Evolutionary conservation across 2,113 vertebrate species (phyloP), one percentile per base, ranked within the genome.

Genomic region (Heptranchias perlo): DNA sequence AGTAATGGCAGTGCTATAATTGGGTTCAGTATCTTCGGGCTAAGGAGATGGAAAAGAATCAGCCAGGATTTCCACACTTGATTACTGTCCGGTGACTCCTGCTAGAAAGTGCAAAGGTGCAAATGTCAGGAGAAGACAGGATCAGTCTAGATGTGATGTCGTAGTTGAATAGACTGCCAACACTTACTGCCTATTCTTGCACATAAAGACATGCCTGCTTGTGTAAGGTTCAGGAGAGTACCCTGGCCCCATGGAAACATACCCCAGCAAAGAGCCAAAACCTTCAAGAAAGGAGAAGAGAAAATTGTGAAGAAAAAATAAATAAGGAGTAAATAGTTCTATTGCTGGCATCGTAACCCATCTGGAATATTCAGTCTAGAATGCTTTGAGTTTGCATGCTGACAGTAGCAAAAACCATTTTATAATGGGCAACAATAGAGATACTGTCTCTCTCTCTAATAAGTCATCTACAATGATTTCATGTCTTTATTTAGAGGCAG

Each of bases 381-480:
- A 61, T 0, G 54, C 87, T 61, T 91, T 61, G 58, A 62, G 35
- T 62, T 44, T 93, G 87, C 61, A 10, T 91, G 87, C 87, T 91
- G 58, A 93, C 16, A 93, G 89, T 62, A 61, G 89, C 54, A 93
- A 92, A 39, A 93, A 39, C 1, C 58, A 62, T 35, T 16, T 18
- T 93, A 93, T 64, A 61, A 64, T 44, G 89, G 89, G 89, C 58
- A 93, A 93, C 89, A 93, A 93, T 61, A 39, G 89, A 62, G 89
- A 64, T 93, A 93, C 58, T 93, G 89, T 93, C 44, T 95, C 44
- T 95, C 31, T 0, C 47, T 69, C 65, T 73, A 95, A 95, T 95
- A 69, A 49, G 94, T 95, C 65, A 95, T 67, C 64, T 47, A 73
- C 64, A 95, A 95, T 67, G 94, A 95, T 95, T 95, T 67, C 64